Percentiles rank a stretch among this genome's conserved stretches.
phyloP scores from a whole-genome alignment of 2,113 vertebrate species.

The Pteruthius melanotis region DNA sequence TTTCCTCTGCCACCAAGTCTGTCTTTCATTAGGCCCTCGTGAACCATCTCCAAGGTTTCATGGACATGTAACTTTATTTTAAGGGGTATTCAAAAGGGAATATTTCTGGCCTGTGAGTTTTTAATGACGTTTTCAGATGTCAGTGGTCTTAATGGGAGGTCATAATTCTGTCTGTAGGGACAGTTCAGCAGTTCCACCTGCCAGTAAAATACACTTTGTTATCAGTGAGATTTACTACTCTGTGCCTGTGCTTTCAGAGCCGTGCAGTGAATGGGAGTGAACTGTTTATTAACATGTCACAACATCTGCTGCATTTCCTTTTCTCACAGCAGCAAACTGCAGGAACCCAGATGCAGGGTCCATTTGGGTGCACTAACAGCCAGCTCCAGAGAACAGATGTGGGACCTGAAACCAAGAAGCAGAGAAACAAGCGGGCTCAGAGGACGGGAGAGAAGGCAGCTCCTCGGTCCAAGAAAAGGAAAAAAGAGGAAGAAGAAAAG shows the following conservation, averaged over 20 bases:
- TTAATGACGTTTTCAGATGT: not conserved
- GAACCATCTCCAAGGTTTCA: not conserved
- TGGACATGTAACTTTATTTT: not conserved
- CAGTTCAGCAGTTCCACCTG: not conserved
- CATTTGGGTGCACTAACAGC: conserved; percentile 71
- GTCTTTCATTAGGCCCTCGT: not conserved
- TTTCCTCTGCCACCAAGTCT: not conserved
- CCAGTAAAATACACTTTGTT: not conserved
- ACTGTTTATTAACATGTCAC: not conserved
- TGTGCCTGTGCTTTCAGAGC: not conserved
- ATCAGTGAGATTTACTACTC: not conserved
- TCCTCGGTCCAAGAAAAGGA: conserved; percentile 88
- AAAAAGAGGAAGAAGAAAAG: conserved; percentile 88
- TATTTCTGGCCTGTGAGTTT: not conserved
- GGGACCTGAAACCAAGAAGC: conserved; percentile 85
- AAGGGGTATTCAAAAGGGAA: not conserved
- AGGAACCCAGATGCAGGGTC: conserved; percentile 70
- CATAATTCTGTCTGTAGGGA: not conserved
- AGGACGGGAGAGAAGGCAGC: conserved; percentile 79
- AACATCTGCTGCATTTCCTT: conserved; percentile 20
- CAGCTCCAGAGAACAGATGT: conserved; percentile 72
- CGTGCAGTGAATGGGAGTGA: not conserved
- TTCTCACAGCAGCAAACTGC: conserved; percentile 66
- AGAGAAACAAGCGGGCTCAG: conserved; percentile 82
- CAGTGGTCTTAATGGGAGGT: not conserved